These are phyloP conservation scores for Camptogramma bilineatum DNA, from an alignment of 2,888 invertebrate genomes.

Conservation along the genomic window DNA sequence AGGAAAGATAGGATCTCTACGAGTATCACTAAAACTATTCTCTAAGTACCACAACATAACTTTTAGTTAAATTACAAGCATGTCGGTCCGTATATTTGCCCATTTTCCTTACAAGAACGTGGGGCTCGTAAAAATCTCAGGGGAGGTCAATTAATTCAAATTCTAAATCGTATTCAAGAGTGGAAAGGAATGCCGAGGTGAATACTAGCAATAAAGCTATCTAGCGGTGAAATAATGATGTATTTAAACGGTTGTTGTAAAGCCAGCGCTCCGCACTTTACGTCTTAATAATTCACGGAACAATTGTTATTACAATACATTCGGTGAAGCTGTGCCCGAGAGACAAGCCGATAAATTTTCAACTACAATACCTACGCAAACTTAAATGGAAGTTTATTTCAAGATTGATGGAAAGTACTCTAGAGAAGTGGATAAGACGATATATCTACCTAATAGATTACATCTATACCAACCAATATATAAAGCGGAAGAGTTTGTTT, in stretches of 20 bases:
- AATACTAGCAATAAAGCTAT: constrained; percentile 49
- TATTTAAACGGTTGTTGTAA: constrained; percentile 52
- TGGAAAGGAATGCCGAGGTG: constrained; percentile 38
- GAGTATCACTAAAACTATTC: background rate
- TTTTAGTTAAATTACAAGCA: background rate
- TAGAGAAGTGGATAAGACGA: constrained; percentile 1
- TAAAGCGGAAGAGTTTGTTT: no score
- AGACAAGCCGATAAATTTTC: constrained; percentile 43
- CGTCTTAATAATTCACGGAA: constrained; percentile 52
- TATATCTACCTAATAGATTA: constrained; percentile 2
- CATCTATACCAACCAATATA: no score
- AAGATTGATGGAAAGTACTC: constrained; percentile 20
- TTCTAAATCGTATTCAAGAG: constrained; percentile 26
- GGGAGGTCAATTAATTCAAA: constrained; percentile 30
- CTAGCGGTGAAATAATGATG: constrained; percentile 51
- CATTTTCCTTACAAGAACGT: constrained; percentile 14
- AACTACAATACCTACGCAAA: constrained; percentile 41
- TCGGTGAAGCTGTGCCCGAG: constrained; percentile 45
- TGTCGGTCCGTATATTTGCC: background rate
- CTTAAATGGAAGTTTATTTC: constrained; percentile 39
- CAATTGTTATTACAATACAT: constrained; percentile 53
- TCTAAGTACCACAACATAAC: background rate
- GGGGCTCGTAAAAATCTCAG: constrained; percentile 11
- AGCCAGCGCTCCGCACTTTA: constrained; percentile 51
- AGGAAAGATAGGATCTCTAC: background rate